Conservation (phyloP, 2,797 vertebrate genomes). For the Danio jaintianensis region DNA sequence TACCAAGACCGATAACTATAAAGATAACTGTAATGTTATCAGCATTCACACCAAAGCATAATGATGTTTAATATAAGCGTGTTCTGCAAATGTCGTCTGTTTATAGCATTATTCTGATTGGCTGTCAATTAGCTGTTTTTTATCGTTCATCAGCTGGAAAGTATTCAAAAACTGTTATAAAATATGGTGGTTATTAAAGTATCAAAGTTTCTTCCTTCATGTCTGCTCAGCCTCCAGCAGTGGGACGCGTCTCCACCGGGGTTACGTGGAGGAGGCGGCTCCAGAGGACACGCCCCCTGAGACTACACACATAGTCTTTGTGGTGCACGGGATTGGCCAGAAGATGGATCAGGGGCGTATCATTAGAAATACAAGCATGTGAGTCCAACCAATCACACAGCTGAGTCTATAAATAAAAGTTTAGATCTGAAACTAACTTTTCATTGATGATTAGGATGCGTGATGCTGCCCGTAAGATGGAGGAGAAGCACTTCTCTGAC, state of each 20-base stretch:
- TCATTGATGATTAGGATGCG: constrained; percentile 84
- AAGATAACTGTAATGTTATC: too few species aligned
- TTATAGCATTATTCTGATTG: too few species aligned
- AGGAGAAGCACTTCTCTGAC: constrained; percentile 93
- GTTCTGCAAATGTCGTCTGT: too few species aligned
- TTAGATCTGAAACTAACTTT: neutral
- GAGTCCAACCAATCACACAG: constrained; percentile 67
- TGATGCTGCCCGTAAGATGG: constrained; percentile 93
- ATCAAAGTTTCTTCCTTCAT: neutral
- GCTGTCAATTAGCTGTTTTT: too few species aligned
- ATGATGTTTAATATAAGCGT: too few species aligned
- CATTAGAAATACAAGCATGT: constrained; percentile 96
- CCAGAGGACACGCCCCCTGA: constrained; percentile 93
- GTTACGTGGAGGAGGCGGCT: constrained; percentile 94
- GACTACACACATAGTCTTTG: constrained; percentile 94
- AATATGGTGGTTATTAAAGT: neutral
- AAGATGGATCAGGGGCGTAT: constrained; percentile 99
- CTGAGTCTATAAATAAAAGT: neutral
- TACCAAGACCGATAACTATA: too few species aligned
- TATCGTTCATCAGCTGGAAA: too few species aligned
- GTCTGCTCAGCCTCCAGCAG: constrained; percentile 87
- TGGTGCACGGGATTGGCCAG: constrained; percentile 95
- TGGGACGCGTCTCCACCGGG: constrained; percentile 92
- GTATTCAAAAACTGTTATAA: neutral
- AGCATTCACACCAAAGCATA: too few species aligned